phyloP scores from a whole-genome alignment of 2,797 vertebrate species.

The Mus caroli region DNA sequence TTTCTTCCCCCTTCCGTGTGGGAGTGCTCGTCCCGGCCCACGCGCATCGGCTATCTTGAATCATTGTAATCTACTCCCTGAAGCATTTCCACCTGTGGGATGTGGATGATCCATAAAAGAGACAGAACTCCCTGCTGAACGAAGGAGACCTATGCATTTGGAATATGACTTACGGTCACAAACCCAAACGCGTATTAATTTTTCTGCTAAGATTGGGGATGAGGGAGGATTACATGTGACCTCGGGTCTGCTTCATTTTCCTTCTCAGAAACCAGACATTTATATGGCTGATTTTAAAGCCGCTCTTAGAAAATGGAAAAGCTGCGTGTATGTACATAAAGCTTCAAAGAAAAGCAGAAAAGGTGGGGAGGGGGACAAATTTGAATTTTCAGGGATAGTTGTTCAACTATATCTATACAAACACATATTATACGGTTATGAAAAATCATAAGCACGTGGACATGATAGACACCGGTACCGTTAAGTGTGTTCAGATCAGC shows the following conservation, averaged over 20 bases:
- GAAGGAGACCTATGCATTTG: accelerated
- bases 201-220: background rate
- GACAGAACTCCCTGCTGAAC: background rate
- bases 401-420: accelerated
- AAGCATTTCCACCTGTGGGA: slow-evolving; percentile 28
- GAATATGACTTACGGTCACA: background rate
- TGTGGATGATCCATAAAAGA: background rate
- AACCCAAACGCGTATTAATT: background rate
- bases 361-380: background rate
- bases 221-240: background rate
- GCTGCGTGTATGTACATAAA: accelerated
- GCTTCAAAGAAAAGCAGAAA: background rate
- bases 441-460: background rate
- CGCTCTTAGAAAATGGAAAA: background rate
- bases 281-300: background rate
- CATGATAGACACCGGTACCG: accelerated
- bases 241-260: background rate
- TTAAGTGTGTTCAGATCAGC: accelerated
- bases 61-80: background rate
- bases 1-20: background rate
- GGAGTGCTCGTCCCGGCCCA: background rate
- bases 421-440: accelerated
- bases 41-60: background rate
- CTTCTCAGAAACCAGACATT: background rate
- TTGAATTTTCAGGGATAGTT: background rate